Evolutionary conservation across 1,140 invertebrate species (phyloP), one percentile per base, ranked within the genome.

Genomic region (Amphibalanus amphitrite): DNA sequence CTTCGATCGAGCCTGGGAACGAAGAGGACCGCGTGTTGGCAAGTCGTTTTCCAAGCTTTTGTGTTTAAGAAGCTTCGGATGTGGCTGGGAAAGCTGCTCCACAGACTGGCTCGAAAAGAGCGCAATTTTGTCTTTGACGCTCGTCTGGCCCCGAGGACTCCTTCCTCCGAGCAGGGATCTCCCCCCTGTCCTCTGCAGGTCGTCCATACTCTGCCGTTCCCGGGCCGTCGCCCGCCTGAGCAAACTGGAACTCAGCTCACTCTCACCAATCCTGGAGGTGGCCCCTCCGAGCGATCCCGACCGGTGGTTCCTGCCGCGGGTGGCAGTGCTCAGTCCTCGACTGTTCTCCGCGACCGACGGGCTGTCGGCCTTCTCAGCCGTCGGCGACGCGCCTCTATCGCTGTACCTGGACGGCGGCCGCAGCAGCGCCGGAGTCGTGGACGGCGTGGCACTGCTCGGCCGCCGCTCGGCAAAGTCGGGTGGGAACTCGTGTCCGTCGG

Each of bases 401-500:
- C 47, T 59, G 47, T 17, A 59, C 13, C 47, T 23, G 47, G 47
- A 59, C 10, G 47, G 47, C 17, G 47, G 47, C 6, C 20, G 47
- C 47, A 59, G 47, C 47, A 59, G 47, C 6, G 23, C 13, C 6
- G 47, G 47, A 20, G 47, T 59, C 13, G 47, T n/a, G n/a, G n/a
- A n/a, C n/a, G n/a, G n/a, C n/a, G n/a, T n/a, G n/a, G n/a, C 20
- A 20, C 47, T 23, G 47, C 47, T 23, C 47, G 20, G 47, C 47
- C 13, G 47, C 6, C 13, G 20, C 6, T 67, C 65, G 28, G n/a
- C n/a, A 26, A 67, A 87, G 75, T 88, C 87, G 29, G 87, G 82
- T 72, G 89, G 90, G 81, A 91, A 92, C 78, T 93, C 90, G 78
- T 92, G 88, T 75, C 90, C 90, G 80, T 93, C 90, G 70, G 90